Percentiles rank a stretch among this genome's conserved stretches.
These are phyloP conservation scores for Polydrusus pterygomalis DNA, from an alignment of 2,888 invertebrate species.

Conservation along the genomic window DNA sequence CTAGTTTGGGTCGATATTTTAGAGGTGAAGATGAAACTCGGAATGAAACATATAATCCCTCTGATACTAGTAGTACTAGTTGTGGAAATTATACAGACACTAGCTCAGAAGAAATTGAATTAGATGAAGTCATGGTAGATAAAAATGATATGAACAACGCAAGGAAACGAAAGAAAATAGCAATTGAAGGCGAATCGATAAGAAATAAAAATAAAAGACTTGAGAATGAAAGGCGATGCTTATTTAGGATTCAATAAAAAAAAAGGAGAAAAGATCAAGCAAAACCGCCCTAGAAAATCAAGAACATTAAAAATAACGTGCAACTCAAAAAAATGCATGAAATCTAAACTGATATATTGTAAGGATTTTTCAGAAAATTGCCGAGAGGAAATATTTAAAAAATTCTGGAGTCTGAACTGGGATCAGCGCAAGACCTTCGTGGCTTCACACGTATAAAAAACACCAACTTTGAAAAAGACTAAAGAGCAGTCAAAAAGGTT, in stretches of 20 bases:
- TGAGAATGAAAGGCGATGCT: conserved; percentile 16
- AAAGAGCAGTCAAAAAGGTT: background rate
- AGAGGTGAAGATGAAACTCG: no score
- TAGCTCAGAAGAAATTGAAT: no score
- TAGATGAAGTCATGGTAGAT: no score
- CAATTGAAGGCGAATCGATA: background rate
- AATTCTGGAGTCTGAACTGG: conserved; percentile 1
- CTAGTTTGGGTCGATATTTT: no score
- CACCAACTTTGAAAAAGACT: no score
- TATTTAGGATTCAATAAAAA: conserved; percentile 30
- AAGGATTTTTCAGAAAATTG: background rate
- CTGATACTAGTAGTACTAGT: no score
- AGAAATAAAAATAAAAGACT: conserved; percentile 24
- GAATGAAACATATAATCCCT: no score
- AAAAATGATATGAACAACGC: no score
- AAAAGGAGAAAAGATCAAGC: background rate
- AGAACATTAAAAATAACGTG: background rate
- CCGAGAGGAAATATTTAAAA: background rate
- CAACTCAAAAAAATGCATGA: background rate
- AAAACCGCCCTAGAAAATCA: background rate
- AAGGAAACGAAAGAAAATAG: background rate
- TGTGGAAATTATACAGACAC: no score
- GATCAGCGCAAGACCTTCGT: background rate
- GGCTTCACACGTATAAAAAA: background rate
- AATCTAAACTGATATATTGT: conserved; percentile 7